Evolutionary conservation across 1,140 invertebrate genomes (phyloP), one percentile per base, ranked within the genome.

Genomic region (Cephus cinctus): DNA sequence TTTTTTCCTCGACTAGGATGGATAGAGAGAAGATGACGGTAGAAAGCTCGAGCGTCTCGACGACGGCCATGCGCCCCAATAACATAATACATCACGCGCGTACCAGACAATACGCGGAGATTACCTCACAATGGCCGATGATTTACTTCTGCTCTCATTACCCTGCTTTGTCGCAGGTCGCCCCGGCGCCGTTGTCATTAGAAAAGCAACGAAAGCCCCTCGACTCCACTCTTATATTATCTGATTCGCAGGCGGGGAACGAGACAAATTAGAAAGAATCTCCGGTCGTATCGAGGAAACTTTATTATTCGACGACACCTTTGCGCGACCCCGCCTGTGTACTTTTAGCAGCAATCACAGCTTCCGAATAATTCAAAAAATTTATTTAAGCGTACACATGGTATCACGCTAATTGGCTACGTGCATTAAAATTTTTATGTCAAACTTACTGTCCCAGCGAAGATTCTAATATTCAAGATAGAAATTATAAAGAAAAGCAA

Each of bases 121-220:
- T 71, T 71, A 69, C 61, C 61, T 61, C 63, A 72, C 69, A 72
- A 72, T 72, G 59, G 63, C 27, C 66, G 63, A 71, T 72, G 68
- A 72, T 72, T 72, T 69, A 71, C 65, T 69, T 64, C 57, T 66
- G 56, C 63, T 70, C 66, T 71, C 67, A 69, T 71, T 71, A 70
- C 63, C 65, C 57, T 59, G 61, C 64, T 63, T 71, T 69, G 67
- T 71, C 60, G 61, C 58, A 21, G 52, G 40, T 65, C 58, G 59
- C 48, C 43, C 56, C 54, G 55, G 57, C 59, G 63, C 50, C 52
- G 59, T 58, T 58, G 52, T 55, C 65, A 64, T 71, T 70, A 71
- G 69, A 70, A 71, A 70, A 71, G 66, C 67, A 70, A 70, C 63
- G 61, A 65, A 69, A 65, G 64, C 46, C 46, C 56, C 56, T 38